These are phyloP conservation scores for Enteromius fasciolatus DNA, from an alignment of 2,797 vertebrate genomes.

Conservation along the genomic window DNA sequence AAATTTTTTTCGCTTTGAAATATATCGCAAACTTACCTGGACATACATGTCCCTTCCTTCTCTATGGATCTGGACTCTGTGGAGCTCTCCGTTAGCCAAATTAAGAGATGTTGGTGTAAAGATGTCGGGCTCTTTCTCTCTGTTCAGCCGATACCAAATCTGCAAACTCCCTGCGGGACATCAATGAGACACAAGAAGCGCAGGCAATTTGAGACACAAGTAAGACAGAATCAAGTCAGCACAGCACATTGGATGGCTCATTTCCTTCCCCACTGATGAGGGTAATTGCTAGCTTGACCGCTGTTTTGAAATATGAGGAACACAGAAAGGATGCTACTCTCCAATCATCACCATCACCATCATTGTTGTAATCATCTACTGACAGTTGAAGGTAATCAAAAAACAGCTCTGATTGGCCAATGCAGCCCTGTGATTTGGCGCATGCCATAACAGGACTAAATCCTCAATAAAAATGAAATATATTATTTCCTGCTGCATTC, in stretches of 20 bases:
- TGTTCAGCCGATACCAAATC: constrained; percentile 79
- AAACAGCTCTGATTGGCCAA: constrained; percentile 22
- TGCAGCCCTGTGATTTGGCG: not conserved
- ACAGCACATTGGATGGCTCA: constrained; percentile 12
- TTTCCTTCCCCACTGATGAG: constrained; percentile 29
- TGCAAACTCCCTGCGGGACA: constrained; percentile 83
- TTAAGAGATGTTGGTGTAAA: constrained; percentile 78
- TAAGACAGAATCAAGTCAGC: constrained; percentile 14
- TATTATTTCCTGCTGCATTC: not conserved
- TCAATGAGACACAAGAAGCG: constrained; percentile 12
- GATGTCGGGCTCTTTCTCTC: constrained; percentile 75
- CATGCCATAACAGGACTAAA: not conserved
- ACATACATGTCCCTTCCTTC: constrained; percentile 79
- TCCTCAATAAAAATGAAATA: not conserved
- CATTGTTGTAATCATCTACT: constrained; percentile 27
- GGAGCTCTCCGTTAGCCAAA: constrained; percentile 80
- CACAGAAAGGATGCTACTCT: constrained; percentile 4
- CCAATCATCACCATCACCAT: constrained; percentile 43
- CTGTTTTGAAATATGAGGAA: constrained; percentile 29
- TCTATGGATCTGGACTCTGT: constrained; percentile 80
- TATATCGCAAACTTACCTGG: constrained; percentile 73
- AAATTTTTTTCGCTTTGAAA: not conserved
- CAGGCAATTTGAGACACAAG: constrained; percentile 13
- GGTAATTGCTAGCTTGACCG: constrained; percentile 45
- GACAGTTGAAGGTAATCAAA: constrained; percentile 35